Evolutionary conservation across 2,888 invertebrate species (phyloP), one percentile per base, ranked within the genome.

Genomic region (Metalampra italica): DNA sequence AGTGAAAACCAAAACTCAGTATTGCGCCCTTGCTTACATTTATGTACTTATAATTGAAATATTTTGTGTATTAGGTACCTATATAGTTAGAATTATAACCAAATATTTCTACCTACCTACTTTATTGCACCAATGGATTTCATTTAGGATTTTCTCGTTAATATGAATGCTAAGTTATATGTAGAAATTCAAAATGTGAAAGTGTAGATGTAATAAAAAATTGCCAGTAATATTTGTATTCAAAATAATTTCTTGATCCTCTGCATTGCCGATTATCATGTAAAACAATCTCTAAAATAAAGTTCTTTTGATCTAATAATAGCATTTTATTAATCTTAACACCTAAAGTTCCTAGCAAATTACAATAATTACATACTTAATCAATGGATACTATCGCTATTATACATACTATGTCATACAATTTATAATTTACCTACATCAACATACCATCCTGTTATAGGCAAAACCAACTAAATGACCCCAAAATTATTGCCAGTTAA

Each of bases 261-360:
- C 82, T 88, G 87, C 88, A 89, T 88, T 88, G 88, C 88, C 87
- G 88, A 87, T 86, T 84, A 82, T 84, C 79, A 84, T 87, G 87
- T 87, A 88, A n/a, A n/a, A 88, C 79, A 84, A 83, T 87, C 84
- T 88, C 82, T 85, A 84, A 87, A 89, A 87, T 89, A 90, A 90
- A 90, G 87, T 90, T 90, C 88, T 90, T 90, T 90, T 90, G 89
- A 89, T 90, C 90, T 89, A 81, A 61, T 9, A 66, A 62, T 60
- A 65, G 55, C 11, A 50, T 57, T 53, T 53, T 57, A 52, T 52
- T 56, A 47, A 47, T 46, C 49, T 50, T 52, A 56, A 38, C 22
- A 22, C 22, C 22, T 5, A 22, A 22, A 3, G 22, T 22, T n/a
- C n/a, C n/a, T n/a, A n/a, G n/a, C n/a, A 8, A 45, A 46, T 44